Conservation (phyloP, 2,888 invertebrate species). For the Idaea biselata region DNA sequence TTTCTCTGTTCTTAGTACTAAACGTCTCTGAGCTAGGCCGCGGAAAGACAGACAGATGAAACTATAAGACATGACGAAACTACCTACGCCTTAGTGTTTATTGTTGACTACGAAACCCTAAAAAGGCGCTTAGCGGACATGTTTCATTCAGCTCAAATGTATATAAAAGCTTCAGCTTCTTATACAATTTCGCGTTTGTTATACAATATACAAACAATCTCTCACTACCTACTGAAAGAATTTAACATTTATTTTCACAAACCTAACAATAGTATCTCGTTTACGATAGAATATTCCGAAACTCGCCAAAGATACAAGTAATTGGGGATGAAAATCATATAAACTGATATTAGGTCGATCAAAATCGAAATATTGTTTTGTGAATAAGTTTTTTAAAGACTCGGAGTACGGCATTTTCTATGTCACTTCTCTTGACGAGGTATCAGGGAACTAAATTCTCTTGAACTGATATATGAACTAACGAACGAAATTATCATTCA, state of each 20-base stretch:
- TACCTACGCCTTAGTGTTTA: too few relatives aligned
- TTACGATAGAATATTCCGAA: constrained; percentile 57
- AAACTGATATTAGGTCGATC: constrained; percentile 40
- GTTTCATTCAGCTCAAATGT: too few relatives aligned
- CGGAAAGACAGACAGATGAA: too few relatives aligned
- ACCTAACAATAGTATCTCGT: constrained; percentile 47
- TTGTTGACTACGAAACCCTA: too few relatives aligned
- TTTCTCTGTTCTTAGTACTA: too few relatives aligned
- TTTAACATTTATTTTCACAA: not conserved
- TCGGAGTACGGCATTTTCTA: not conserved
- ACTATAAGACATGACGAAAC: too few relatives aligned
- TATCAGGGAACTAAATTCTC: not conserved
- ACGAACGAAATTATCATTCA: too few relatives aligned
- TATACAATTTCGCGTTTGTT: too few relatives aligned
- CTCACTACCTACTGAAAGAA: not conserved
- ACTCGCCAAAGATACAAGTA: constrained; percentile 39
- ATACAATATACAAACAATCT: too few relatives aligned
- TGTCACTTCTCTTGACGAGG: not conserved
- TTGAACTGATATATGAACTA: not conserved
- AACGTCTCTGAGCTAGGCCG: too few relatives aligned
- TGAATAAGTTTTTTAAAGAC: constrained; percentile 28
- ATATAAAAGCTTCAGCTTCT: too few relatives aligned
- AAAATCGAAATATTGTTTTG: constrained; percentile 44
- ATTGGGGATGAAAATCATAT: constrained; percentile 55
- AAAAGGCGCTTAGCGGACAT: too few relatives aligned